Evolutionary conservation across 2,797 vertebrate species (phyloP).

Genomic region (Danio tinwini): DNA sequence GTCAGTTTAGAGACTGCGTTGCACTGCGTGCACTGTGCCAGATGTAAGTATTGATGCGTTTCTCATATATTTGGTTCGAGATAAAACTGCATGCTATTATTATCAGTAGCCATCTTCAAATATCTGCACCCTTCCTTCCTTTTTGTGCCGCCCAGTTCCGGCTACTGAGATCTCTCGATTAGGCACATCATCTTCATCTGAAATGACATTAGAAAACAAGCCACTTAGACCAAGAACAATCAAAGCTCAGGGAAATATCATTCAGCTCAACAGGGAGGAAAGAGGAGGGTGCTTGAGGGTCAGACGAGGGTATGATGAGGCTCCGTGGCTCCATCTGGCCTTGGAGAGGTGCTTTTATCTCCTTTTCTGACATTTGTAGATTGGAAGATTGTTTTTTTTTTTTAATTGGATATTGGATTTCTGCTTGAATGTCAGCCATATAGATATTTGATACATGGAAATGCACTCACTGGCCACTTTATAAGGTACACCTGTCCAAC

Average conservation of each 20-base stretch:
- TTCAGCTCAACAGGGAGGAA: conserved; percentile 15
- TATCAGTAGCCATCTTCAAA: neutral
- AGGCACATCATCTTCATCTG: neutral
- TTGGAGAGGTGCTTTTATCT: conserved; percentile 3
- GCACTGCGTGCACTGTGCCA: neutral
- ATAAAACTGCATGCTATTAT: neutral
- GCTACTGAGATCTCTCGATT: neutral
- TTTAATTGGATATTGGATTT: neutral
- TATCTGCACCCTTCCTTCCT: conserved; percentile 39
- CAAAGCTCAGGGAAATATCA: conserved; percentile 16
- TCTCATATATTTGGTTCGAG: neutral
- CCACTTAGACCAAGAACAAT: neutral
- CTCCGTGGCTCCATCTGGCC: neutral
- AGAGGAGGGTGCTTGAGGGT: neutral
- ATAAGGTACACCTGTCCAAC: too few species aligned
- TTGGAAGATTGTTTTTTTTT: neutral
- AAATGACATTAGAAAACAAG: conserved; percentile 14
- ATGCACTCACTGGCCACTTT: too few species aligned
- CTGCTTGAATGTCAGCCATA: too few species aligned
- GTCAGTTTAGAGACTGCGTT: neutral
- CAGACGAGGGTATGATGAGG: neutral
- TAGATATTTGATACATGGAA: too few species aligned
- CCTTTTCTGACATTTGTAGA: conserved; percentile 71
- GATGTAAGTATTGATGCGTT: neutral
- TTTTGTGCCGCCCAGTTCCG: neutral